Evolutionary conservation across 2,113 vertebrate species (phyloP).

Genomic region (Rhinopomastus cyanomelas): DNA sequence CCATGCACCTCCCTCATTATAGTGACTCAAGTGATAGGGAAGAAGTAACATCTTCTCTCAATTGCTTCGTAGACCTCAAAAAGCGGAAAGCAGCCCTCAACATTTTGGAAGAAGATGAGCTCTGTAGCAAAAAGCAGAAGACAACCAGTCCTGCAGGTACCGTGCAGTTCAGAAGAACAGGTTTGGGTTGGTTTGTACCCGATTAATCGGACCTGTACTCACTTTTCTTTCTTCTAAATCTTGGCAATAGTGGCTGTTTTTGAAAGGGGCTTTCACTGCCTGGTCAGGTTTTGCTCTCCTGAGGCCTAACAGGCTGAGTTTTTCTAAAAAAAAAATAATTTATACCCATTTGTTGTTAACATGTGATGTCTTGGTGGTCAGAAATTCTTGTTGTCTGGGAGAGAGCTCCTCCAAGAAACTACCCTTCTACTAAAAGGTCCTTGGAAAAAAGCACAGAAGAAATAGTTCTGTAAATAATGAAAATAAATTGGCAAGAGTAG

Average conservation of each 20-base stretch:
- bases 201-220: too few relatives aligned
- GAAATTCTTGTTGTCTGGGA: not conserved
- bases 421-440: not conserved
- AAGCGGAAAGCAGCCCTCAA: constrained; percentile 60
- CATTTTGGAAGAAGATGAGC: constrained; percentile 72
- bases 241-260: not conserved
- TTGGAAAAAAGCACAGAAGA: not conserved
- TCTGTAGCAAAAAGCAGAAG: constrained; percentile 69
- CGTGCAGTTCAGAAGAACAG: rapidly evolving
- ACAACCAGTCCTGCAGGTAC: constrained; percentile 68
- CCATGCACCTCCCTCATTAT: rapidly evolving
- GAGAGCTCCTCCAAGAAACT: not conserved
- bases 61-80: constrained; percentile 30
- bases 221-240: not conserved
- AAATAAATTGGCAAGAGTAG: not conserved
- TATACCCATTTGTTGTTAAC: not conserved
- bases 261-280: not conserved
- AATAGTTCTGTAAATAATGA: not conserved
- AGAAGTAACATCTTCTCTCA: not conserved
- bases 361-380: not conserved
- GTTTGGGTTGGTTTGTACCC: not conserved
- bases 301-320: not conserved
- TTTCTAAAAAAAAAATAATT: not conserved
- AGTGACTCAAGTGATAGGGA: rapidly evolving
- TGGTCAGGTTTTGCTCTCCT: too few relatives aligned